phyloP scores from a whole-genome alignment of 2,888 invertebrate species.

The Oxyteleia sp. region DNA sequence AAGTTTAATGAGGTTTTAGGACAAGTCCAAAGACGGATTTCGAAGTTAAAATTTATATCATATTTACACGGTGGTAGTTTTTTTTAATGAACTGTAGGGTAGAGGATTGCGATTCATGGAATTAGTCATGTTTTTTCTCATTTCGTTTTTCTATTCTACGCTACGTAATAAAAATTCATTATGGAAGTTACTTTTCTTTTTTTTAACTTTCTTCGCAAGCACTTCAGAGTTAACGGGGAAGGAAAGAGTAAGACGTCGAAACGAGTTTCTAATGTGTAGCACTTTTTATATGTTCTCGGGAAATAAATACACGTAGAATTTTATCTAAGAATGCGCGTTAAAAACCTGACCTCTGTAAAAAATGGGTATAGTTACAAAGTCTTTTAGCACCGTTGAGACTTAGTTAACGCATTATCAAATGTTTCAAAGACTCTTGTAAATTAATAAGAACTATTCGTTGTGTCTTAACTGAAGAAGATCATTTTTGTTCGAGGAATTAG shows the following conservation, averaged over 20 bases:
- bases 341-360: constrained; percentile 27
- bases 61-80: too few species aligned
- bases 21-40: neutral
- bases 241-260: constrained; percentile 10
- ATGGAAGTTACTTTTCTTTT: constrained; percentile 29
- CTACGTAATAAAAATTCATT: constrained; percentile 30
- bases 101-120: too few species aligned
- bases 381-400: constrained; percentile 4
- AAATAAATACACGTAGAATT: constrained; percentile 36
- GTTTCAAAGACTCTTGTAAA: too few species aligned
- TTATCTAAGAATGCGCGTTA: constrained; percentile 14
- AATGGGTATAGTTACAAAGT: constrained; percentile 8
- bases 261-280: constrained; percentile 34
- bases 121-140: too few species aligned
- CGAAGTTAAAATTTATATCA: too few species aligned
- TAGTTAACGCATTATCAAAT: neutral
- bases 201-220: constrained; percentile 23
- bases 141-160: too few species aligned
- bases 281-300: constrained; percentile 31
- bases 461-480: too few species aligned
- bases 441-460: too few species aligned
- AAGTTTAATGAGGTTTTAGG: constrained; percentile 22
- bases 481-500: too few species aligned
- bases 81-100: too few species aligned
- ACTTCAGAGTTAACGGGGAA: constrained; percentile 19